Evolutionary conservation across 2,888 invertebrate species (phyloP).

Genomic region (Harpalus rufipes): DNA sequence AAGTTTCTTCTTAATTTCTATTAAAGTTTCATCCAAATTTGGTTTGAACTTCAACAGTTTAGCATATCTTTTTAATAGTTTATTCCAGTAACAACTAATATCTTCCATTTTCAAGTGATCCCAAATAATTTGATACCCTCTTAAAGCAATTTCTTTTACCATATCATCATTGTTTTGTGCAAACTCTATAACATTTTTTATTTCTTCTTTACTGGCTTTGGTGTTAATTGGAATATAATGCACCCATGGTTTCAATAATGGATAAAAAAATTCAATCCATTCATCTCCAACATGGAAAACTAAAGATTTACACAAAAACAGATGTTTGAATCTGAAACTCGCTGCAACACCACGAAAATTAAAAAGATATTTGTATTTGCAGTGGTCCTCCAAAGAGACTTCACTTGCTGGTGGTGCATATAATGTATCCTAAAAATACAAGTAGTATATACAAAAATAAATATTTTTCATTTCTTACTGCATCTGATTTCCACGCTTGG

Average conservation of each 20-base stretch:
- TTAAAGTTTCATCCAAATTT: slow-evolving; percentile 80
- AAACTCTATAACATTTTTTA: slow-evolving; percentile 87
- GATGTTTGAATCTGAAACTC: slow-evolving; percentile 97
- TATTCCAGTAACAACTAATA: slow-evolving; percentile 92
- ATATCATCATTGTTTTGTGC: slow-evolving; percentile 86
- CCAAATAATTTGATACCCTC: slow-evolving; percentile 91
- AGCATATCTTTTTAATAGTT: slow-evolving; percentile 86
- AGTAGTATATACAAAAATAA: not conserved
- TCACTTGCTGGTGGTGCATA: slow-evolving; percentile 90
- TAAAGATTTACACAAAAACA: slow-evolving; percentile 94
- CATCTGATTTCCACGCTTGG: slow-evolving; percentile 98
- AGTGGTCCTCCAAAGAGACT: slow-evolving; percentile 94
- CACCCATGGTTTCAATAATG: slow-evolving; percentile 94
- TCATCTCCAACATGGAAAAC: slow-evolving; percentile 96
- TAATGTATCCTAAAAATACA: slow-evolving; percentile 87
- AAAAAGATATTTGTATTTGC: slow-evolving; percentile 94
- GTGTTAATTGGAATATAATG: slow-evolving; percentile 93
- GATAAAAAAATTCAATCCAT: slow-evolving; percentile 97
- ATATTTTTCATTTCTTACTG: slow-evolving; percentile 77
- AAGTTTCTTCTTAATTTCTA: slow-evolving; percentile 76
- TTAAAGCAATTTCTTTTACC: slow-evolving; percentile 87
- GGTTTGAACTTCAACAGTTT: slow-evolving; percentile 86
- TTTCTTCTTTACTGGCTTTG: slow-evolving; percentile 83
- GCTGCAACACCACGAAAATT: slow-evolving; percentile 98
- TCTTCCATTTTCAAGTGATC: slow-evolving; percentile 90